Base-by-base conservation (phyloP, 2,888 invertebrate genomes). In the Agrochola lota region DNA sequence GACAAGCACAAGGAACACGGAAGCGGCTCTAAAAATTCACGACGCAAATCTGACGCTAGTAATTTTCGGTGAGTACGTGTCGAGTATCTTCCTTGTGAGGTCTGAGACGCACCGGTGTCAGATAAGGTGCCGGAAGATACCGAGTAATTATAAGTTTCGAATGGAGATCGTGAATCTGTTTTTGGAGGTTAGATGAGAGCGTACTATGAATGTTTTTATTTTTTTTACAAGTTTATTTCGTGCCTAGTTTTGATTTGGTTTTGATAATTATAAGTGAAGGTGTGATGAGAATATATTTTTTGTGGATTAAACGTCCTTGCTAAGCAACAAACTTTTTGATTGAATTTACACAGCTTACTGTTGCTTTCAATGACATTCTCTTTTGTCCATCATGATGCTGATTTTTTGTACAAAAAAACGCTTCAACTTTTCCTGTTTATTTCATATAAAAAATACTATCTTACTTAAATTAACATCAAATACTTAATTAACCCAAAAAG, bases 1-100 rank as follows among this genome's bases (percentile, higher is more conserved):
- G 81, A 68, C 86, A 92, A 81, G 64, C 74, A 79, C 91, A 89
- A 95, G 95, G 95, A 94, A 96, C 91, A 90, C 93, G 96, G 96
- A 96, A 96, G 95, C 88, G 86, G 77, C 92, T 94, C 94, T 95
- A 91, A 95, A 95, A 95, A 95, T 96, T 96, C 95, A 93, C 94
- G 90, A 86, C 95, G 93, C 94, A 93, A 91, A 92, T 91, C 91
- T 89, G 89, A 87, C 88, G 92, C 91, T 90, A 90, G 93, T 94
- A 94, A 95, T 95, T 95, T 96, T 96, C 94, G 95, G 95, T 91
- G 87, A 90, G 89, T 91, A 96, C 95, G 95, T 95, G 95, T 90
- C 77, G 89, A 89, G 89, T 88, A 88, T 92, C 95, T 96, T 95
- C 96, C 95, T 95, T 86, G 92, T 95, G 91, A 93, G 84, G 94